Conservation (phyloP, 2,888 invertebrate genomes). For the Desoria tigrina region DNA sequence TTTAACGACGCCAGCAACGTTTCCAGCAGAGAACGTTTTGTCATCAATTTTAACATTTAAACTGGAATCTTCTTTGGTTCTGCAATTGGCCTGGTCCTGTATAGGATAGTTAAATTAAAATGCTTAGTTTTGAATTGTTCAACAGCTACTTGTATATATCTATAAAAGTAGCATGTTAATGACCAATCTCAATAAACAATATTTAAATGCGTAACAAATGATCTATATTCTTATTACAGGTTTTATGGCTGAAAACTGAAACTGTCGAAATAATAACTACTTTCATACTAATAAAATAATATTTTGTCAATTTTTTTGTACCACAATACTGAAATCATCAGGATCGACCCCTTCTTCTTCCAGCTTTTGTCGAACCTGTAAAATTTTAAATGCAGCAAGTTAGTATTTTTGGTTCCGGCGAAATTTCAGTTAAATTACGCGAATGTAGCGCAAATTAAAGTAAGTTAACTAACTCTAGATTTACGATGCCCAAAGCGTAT, state of each 20-base stretch:
- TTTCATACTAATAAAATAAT: too few relatives aligned
- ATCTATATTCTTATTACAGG: not conserved
- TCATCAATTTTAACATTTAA: slow-evolving; percentile 72
- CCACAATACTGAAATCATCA: slow-evolving; percentile 71
- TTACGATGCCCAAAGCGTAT: too few relatives aligned
- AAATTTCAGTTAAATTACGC: too few relatives aligned
- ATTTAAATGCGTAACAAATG: not conserved
- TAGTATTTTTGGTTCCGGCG: too few relatives aligned
- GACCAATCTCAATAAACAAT: too few relatives aligned
- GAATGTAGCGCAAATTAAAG: too few relatives aligned
- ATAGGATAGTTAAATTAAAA: not conserved
- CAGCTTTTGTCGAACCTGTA: slow-evolving; percentile 67
- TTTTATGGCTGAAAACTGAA: not conserved
- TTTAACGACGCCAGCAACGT: slow-evolving; percentile 68
- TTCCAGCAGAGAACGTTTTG: slow-evolving; percentile 73
- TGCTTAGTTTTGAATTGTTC: not conserved
- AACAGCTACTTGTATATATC: not conserved
- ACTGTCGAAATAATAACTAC: too few relatives aligned
- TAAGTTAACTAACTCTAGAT: too few relatives aligned
- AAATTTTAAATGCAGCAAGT: slow-evolving; percentile 14
- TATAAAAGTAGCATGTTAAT: not conserved
- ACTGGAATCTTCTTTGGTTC: slow-evolving; percentile 61
- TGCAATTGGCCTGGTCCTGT: slow-evolving; percentile 67
- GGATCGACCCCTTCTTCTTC: slow-evolving; percentile 71
- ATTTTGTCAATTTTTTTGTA: too few relatives aligned